A percentile compares a stretch with the other conserved stretches of the same genome.
These are phyloP conservation scores for Pangasius sanitwongsei DNA, from an alignment of 2,797 vertebrate genomes.

Conservation along the genomic window DNA sequence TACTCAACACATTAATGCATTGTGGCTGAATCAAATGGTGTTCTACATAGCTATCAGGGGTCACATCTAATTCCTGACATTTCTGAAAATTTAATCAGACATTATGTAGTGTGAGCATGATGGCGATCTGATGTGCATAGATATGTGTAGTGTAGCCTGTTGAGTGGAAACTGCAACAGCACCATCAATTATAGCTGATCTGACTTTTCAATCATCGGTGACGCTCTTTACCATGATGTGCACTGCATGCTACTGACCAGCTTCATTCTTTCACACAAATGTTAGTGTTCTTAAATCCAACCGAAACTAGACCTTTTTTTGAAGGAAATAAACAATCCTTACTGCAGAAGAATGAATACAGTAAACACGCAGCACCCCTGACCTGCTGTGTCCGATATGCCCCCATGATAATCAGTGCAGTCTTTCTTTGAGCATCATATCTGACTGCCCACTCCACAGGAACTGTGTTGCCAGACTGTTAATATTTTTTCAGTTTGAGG, in stretches of 20 bases:
- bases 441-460: background rate
- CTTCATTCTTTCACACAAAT: background rate
- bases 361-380: background rate
- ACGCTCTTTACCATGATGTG: background rate
- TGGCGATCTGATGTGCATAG: background rate
- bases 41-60: background rate
- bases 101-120: background rate
- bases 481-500: background rate
- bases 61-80: background rate
- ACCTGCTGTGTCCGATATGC: background rate
- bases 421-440: background rate
- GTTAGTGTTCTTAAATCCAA: background rate
- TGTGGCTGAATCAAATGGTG: background rate
- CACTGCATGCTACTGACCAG: background rate
- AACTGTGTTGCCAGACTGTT: background rate
- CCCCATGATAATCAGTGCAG: background rate
- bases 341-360: background rate
- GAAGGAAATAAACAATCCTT: background rate
- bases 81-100: background rate
- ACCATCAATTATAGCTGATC: background rate
- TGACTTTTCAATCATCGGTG: background rate
- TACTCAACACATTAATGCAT: background rate
- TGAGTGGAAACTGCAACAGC: background rate
- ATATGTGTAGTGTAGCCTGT: background rate
- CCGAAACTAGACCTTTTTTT: background rate